Evolutionary conservation across 2,113 vertebrate genomes (phyloP), one percentile per base, ranked within the genome.

Genomic region (Crocuta crocuta): DNA sequence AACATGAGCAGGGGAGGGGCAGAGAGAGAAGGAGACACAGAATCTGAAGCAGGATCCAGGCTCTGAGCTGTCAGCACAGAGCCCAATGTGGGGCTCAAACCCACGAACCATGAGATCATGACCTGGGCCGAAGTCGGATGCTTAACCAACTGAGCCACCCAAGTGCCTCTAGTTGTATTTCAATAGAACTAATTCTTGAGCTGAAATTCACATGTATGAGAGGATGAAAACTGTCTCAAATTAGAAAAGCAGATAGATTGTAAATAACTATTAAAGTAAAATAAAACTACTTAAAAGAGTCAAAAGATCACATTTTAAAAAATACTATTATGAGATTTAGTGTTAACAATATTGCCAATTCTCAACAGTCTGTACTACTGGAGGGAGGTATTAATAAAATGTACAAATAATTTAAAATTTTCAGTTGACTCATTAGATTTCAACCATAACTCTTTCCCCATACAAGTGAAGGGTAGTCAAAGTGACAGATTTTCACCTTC

Each of bases 261-360:
- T 71, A 96, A 95, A 97, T 48, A 95, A 92, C 58, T 94, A 96
- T 33, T 97, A 70, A 96, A 91, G n/a, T 68, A 63, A 82, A 93
- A 93, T 96, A 96, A 96, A 80, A 93, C 15, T 87, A 91, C 65
- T 92, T 96, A 97, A 96, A 82, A n/a, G 63, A 98, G 89, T 93
- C 85, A 93, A 96, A 95, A 97, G 79, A 74, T 92, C 84, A 97
- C 65, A 95, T 89, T 85, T 35, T 63, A 81, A 86, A 89, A 89
- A 89, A 91, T 65, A 96, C 26, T 82, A 48, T 94, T 89, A 1
- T 66, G 76, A 87, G 24, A 96, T 74, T 95, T 93, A 92, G 95
- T 93, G 43, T 76, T 95, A 86, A 96, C 43, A 90, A 85, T 78
- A 91, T 78, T 95, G 48, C 50, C 50, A 94, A 76, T 96, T 74